phyloP scores from a whole-genome alignment of 1,140 invertebrate species.

The Drosophila parvula region DNA sequence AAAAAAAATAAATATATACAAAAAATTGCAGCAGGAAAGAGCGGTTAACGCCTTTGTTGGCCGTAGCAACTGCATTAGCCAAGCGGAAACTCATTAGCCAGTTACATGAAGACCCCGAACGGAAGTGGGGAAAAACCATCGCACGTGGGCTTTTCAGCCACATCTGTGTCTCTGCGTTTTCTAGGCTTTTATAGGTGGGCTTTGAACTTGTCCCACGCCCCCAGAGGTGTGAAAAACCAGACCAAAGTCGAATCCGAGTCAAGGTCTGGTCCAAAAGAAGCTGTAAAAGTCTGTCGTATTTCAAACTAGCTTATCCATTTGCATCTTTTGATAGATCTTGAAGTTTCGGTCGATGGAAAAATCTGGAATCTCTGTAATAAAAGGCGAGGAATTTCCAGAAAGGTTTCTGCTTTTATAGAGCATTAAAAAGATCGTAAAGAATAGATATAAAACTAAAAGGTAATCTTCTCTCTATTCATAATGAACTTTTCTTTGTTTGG shows the following conservation, averaged over 20 bases:
- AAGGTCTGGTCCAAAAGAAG: constrained; percentile 48
- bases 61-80: constrained; percentile 37
- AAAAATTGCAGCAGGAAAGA: constrained; percentile 41
- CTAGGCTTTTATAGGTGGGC: constrained; percentile 26
- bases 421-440: constrained; percentile 36
- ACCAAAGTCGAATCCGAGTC: constrained; percentile 59
- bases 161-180: neutral
- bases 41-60: constrained; percentile 54
- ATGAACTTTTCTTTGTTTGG: neutral
- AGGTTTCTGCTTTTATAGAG: constrained; percentile 18
- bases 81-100: constrained; percentile 80
- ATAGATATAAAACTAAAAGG: neutral
- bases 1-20: neutral
- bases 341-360: constrained; percentile 6
- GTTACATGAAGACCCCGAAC: constrained; percentile 56
- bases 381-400: constrained; percentile 4
- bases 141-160: constrained; percentile 36
- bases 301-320: neutral
- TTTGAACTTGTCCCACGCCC: constrained; percentile 44
- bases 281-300: constrained; percentile 22
- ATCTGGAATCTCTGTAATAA: constrained; percentile 29
- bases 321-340: constrained; percentile 6
- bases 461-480: neutral
- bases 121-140: constrained; percentile 57
- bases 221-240: constrained; percentile 33